phyloP scores from a whole-genome alignment of 2,113 vertebrate species.

The Suricata suricatta region DNA sequence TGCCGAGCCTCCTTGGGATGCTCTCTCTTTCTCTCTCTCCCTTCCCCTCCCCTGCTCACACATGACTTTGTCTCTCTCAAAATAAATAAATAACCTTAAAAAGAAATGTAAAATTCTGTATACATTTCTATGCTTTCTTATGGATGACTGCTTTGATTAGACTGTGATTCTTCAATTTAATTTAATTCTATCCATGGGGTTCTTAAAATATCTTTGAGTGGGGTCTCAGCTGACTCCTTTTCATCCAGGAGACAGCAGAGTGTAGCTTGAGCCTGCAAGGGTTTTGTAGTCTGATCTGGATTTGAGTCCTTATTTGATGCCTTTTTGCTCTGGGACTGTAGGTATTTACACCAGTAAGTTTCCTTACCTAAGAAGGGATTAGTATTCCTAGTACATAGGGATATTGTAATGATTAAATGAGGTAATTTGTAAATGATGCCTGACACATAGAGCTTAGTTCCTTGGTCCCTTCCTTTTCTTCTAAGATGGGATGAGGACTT shows the following conservation, averaged over 20 bases:
- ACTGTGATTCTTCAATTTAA: background rate
- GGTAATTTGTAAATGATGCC: background rate
- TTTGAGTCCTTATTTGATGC: background rate
- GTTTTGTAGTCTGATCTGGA: background rate
- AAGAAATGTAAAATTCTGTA: background rate
- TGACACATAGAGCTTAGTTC: background rate
- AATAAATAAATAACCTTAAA: no score
- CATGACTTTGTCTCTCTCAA: no score
- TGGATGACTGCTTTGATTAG: background rate
- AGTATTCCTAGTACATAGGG: background rate
- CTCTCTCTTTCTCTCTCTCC: no score
- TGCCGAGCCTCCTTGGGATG: no score
- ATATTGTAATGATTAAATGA: background rate
- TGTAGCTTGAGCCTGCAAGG: background rate
- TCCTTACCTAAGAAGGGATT: background rate
- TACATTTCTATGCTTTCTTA: background rate
- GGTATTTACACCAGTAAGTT: constrained; percentile 4
- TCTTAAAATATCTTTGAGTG: background rate
- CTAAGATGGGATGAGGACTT: background rate
- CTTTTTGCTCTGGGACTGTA: background rate
- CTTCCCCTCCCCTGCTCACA: no score
- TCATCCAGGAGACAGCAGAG: background rate
- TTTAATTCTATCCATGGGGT: background rate
- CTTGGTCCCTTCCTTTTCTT: background rate
- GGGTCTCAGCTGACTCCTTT: background rate